Evolutionary conservation across 2,888 invertebrate species (phyloP).

Genomic region (Melieria omissa): DNA sequence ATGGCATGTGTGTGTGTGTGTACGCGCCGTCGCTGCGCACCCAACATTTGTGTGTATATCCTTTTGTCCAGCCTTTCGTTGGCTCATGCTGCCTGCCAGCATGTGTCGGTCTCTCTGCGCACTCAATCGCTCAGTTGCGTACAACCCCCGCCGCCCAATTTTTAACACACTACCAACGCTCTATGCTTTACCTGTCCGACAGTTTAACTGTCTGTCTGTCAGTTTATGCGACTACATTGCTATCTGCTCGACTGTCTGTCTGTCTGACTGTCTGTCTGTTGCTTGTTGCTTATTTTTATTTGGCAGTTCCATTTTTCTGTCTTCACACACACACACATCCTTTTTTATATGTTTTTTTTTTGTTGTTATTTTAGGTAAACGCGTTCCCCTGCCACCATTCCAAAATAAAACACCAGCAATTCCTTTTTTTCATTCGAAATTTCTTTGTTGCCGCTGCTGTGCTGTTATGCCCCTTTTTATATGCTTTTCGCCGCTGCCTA

Average conservation of each 20-base stretch:
- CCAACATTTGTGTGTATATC: not conserved
- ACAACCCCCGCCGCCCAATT: no score
- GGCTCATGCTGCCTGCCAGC: conserved; percentile 1
- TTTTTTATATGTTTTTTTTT: not conserved
- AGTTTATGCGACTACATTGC: not conserved
- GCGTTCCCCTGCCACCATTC: conserved; percentile 5
- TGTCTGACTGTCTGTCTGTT: conserved; percentile 18
- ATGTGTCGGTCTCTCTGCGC: conserved; percentile 6
- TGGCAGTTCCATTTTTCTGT: conserved; percentile 2
- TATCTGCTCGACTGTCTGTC: conserved; percentile 5
- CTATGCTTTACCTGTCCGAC: not conserved
- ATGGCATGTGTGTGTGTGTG: not conserved
- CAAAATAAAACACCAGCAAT: no score
- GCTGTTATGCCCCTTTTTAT: not conserved
- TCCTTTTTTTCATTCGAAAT: no score
- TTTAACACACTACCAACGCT: no score
- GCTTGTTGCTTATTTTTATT: conserved; percentile 5
- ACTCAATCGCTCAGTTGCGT: not conserved
- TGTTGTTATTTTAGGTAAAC: conserved; percentile 3
- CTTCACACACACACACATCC: conserved; percentile 12
- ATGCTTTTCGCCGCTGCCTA: not conserved
- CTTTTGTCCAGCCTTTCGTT: not conserved
- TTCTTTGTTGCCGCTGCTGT: no score
- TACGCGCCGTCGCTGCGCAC: not conserved
- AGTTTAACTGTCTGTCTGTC: conserved; percentile 23